Base-by-base conservation (phyloP, 2,797 vertebrate species). In the Fundulus diaphanus region DNA sequence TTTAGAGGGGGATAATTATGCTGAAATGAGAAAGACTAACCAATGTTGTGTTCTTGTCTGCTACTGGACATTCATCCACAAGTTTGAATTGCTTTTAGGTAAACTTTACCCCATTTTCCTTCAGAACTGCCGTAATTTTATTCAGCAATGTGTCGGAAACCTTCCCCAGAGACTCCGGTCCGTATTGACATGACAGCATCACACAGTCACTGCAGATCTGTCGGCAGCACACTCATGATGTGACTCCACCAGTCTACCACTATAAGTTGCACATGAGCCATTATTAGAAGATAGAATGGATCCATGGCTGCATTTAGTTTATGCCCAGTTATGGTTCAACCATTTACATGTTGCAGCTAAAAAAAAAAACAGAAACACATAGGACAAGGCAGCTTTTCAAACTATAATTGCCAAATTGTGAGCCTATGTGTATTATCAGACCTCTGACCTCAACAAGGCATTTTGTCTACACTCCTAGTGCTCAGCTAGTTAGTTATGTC, bases 41-140 rank as follows among this genome's bases (percentile, higher is more conserved):
- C 16, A 35, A 56, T 31, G 72, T 69, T 70, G 54, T 77, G 42
- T 77, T 71, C 3, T 72, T 80, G 68, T 86, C 82, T 78, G 68
- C 70, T 48, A 79, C 51, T 46, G 68, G 37, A 44, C 72, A 68
- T 63, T 79, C 59, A 27, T 71, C 63, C 40, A 44, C 76, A 69
- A 40, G 69, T 81, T 78, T 75, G 76, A 46, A 78, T 80, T 49
- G 35, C 9, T 63, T 16, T 63, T 31, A 63, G 20, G 20, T 37
- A 24, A 18, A 37, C 1, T 9, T 37, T 63, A 24, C 33, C 22
- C 57, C 0, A 5, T 40, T 63, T 63, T 65, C 33, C 61, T 40
- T 40, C 61, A 65, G 35, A 40, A 40, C 35, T 37, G 9, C 7
- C 5, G 8, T 52, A 65, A 40, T 40, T 65, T 0, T 24, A 37